These are phyloP conservation scores for Trichomycterus rosablanca DNA, from an alignment of 2,113 vertebrate genomes.

Conservation along the genomic window DNA sequence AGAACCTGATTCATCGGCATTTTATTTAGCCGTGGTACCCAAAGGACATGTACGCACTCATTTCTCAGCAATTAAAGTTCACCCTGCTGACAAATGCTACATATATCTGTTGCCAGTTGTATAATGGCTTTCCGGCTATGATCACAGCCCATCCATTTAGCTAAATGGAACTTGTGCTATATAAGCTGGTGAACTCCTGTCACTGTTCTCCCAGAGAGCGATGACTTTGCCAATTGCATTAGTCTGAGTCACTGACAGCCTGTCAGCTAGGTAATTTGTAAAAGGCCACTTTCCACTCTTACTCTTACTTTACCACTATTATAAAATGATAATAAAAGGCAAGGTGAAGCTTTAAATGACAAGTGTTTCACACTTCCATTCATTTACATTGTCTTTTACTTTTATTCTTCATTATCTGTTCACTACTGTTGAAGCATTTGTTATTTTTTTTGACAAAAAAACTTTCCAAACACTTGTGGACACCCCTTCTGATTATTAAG, in stretches of 20 bases:
- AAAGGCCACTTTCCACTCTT: constrained; percentile 19
- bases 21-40: not conserved
- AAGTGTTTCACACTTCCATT: not conserved
- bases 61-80: constrained; percentile 13
- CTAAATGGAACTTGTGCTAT: constrained; percentile 34
- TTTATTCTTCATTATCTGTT: no score
- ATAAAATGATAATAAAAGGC: constrained; percentile 25
- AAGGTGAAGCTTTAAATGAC: constrained; percentile 26
- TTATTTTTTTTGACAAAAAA: no score
- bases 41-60: constrained; percentile 1
- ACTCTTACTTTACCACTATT: no score
- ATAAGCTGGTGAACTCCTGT: constrained; percentile 30
- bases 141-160: constrained; percentile 32
- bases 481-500: no score
- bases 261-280: constrained; percentile 34
- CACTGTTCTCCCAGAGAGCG: constrained; percentile 37
- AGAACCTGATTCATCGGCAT: not conserved
- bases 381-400: no score
- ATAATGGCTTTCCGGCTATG: constrained; percentile 34
- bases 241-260: constrained; percentile 29
- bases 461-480: no score
- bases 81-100: constrained; percentile 18
- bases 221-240: constrained; percentile 29
- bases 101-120: constrained; percentile 1
- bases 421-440: no score